Evolutionary conservation across 2,888 invertebrate genomes (phyloP).

Genomic region (Sarcophaga carnaria): DNA sequence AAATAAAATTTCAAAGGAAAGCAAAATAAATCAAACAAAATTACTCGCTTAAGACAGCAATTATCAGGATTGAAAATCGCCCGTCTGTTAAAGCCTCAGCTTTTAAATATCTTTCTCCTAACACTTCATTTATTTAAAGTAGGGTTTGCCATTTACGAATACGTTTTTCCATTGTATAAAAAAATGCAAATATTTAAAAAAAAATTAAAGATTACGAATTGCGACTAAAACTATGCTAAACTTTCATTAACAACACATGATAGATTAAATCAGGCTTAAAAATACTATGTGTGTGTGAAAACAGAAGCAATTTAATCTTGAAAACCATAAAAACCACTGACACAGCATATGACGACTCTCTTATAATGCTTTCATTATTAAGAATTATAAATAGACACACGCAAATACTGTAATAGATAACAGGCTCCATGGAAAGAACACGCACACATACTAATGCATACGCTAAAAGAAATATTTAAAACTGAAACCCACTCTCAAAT

Average conservation of each 20-base stretch:
- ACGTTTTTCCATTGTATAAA: too few relatives aligned
- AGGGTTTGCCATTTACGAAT: too few relatives aligned
- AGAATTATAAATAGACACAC: constrained; percentile 30
- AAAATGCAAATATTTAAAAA: too few relatives aligned
- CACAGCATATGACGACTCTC: background rate
- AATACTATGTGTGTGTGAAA: background rate
- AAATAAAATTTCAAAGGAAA: too few relatives aligned
- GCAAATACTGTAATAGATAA: background rate
- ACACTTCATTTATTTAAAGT: too few relatives aligned
- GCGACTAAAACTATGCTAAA: background rate
- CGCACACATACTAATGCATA: background rate
- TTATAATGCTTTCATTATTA: constrained; percentile 15
- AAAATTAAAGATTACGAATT: too few relatives aligned
- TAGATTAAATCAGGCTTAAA: background rate
- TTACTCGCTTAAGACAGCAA: too few relatives aligned
- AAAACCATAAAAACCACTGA: background rate
- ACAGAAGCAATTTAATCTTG: background rate
- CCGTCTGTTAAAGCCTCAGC: too few relatives aligned
- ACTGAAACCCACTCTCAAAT: too few relatives aligned
- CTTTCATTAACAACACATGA: background rate
- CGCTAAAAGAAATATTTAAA: background rate
- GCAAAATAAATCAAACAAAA: too few relatives aligned
- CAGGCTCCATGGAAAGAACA: background rate
- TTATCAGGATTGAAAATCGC: too few relatives aligned
- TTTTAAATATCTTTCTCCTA: too few relatives aligned